Evolutionary conservation across 1,140 invertebrate genomes (phyloP), one percentile per base, ranked within the genome.

Genomic region (Drosophila punjabiensis): DNA sequence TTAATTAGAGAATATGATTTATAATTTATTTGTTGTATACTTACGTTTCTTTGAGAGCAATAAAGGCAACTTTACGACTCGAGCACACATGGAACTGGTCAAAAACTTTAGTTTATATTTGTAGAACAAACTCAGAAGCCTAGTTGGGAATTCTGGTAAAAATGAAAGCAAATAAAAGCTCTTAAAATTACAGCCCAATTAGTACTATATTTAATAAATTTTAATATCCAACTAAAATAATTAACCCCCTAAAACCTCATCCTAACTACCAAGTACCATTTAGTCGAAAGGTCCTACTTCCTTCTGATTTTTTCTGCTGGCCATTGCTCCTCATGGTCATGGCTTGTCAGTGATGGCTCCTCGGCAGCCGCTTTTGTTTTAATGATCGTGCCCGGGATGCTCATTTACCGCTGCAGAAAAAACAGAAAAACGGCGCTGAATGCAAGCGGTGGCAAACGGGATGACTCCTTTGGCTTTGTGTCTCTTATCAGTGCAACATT

Each of bases 401-500:
- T 84, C 82, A 86, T 86, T 86, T 86, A 86, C 82, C 82, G 80
- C 81, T 82, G 76, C 63, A 24, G 24, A n/a, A 60, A n/a, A 60
- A 60, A 30, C 64, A 33, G 67, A 24, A 65, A 48, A 48, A 52
- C 50, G 50, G 50, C 52, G 48, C 48, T n/a, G 48, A 63, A 60
- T 52, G 71, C 33, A 59, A 45, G 67, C 63, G 45, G 18, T 47
- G 60, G 70, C 64, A 76, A 86, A 60, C 67, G 83, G 83, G 83
- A 88, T 89, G 85, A 81, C 81, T 86, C 82, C 81, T 81, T 81
- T 89, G 75, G 78, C 85, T 81, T 80, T 82, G 85, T 53, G 63
- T 18, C 62, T 73, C 86, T 89, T 89, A 89, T 89, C 86, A 89
- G 86, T 89, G 86, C 79, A 79, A 89, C 86, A 89, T 89, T 89